A percentile compares a stretch with the other conserved stretches of the same genome.
Evolutionary conservation across 2,113 vertebrate species (phyloP).

Genomic region (Datnioides undecimradiatus): DNA sequence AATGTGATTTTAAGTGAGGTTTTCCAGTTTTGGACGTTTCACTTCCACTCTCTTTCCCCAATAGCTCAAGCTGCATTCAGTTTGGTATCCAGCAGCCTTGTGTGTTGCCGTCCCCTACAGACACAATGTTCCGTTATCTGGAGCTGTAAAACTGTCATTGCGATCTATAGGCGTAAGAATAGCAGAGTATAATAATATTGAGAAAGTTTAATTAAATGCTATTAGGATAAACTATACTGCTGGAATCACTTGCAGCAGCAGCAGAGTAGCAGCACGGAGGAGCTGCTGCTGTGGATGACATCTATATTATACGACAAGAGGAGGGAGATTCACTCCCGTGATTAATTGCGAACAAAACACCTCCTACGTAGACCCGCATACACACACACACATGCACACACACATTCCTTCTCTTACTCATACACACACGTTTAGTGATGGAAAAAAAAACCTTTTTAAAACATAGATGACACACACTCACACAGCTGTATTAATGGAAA

Average conservation of each 20-base stretch:
- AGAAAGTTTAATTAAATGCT: constrained; percentile 26
- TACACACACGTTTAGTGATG: neutral
- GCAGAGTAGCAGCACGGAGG: constrained; percentile 33
- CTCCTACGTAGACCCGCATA: constrained; percentile 44
- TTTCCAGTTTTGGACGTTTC: neutral
- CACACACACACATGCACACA: no score
- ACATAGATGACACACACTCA: constrained; percentile 27
- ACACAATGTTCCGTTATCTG: neutral
- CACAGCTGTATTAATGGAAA: constrained; percentile 41
- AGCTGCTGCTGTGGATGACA: constrained; percentile 57
- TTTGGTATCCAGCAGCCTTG: neutral
- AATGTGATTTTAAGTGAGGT: neutral
- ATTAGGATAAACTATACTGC: constrained; percentile 39
- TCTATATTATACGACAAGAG: constrained; percentile 57
- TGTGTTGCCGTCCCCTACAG: neutral
- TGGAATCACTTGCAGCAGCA: constrained; percentile 3
- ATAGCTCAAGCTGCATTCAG: neutral
- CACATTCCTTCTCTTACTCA: constrained; percentile 9
- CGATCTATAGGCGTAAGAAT: neutral
- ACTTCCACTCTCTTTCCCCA: neutral
- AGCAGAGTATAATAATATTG: neutral
- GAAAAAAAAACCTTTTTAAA: constrained; percentile 29
- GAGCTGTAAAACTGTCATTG: neutral
- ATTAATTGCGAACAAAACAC: constrained; percentile 64
- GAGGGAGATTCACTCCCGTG: constrained; percentile 55